Base-by-base conservation (phyloP, 2,888 invertebrate species). In the Nycteola revayana region DNA sequence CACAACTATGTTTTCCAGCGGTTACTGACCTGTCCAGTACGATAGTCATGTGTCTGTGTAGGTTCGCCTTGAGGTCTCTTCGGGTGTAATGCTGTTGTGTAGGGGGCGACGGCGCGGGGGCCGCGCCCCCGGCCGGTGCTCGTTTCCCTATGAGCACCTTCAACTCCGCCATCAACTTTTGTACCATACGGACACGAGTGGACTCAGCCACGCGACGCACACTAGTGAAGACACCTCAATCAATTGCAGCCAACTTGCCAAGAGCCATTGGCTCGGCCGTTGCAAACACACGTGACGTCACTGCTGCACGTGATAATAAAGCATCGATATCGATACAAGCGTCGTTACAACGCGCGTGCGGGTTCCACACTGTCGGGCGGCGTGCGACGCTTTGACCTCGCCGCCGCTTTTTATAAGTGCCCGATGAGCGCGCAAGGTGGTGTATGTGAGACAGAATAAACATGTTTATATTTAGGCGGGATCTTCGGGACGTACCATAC, bases 41-140 rank as follows among this genome's bases (percentile, higher is more conserved):
- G 49, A 87, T 89, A 73, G 81, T 87, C 88, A 90, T 90, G 63
- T 90, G 89, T 52, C 81, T 80, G 60, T 90, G 84, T 22, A 90
- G 80, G 60, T 90, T 90, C 36, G 83, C 82, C 66, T 87, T 89
- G 41, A 89, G 81, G 55, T 90, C 90, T 48, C 80, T 69, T 22
- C 89, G 70, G 27, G 87, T 70, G 67, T 89, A 89, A 36, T 78
- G 81, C 40, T 78, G 85, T 36, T 79, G 85, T 10, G 53, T 45
- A 60, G 56, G 47, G 36, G 49, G 40, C 60, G 58, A 36, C 62
- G 65, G 42, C 62, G 58, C 37, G 62, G 62, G 53, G 59, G 64
- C 66, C 52, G 63, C 55, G 40, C 72, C 76, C 58, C 76, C 80
- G 39, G 70, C 58, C 60, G 79, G 84, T 61, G 86, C 80, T 73